Percentiles rank a stretch among this genome's conserved stretches.
Conservation (phyloP, 2,888 invertebrate species). For the Clepsis dumicolana region DNA sequence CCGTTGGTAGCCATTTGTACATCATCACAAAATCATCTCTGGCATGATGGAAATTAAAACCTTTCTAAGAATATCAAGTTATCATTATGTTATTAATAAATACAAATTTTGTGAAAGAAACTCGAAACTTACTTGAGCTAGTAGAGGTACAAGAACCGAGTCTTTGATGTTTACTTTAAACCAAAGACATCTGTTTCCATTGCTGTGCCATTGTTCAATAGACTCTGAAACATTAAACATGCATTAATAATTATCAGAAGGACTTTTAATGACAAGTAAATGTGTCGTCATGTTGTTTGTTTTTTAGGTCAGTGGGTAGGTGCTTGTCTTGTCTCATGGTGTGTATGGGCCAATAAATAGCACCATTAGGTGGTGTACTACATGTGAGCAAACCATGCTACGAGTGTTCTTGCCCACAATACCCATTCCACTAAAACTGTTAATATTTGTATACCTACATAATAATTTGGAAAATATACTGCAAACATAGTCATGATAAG, state of each 20-base stretch:
- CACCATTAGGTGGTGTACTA: too few relatives aligned
- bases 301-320: too few relatives aligned
- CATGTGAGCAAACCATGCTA: too few relatives aligned
- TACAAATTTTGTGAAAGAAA: background rate
- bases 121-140: constrained; percentile 87
- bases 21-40: constrained; percentile 92
- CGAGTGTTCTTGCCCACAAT: too few relatives aligned
- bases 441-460: too few relatives aligned
- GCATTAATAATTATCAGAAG: background rate
- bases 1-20: constrained; percentile 91
- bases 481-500: too few relatives aligned
- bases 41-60: constrained; percentile 96
- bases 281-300: too few relatives aligned
- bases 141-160: constrained; percentile 89
- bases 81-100: constrained; percentile 21
- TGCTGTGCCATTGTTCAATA: constrained; percentile 88
- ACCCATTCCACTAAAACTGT: too few relatives aligned
- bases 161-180: constrained; percentile 90
- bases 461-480: too few relatives aligned
- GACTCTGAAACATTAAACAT: constrained; percentile 86
- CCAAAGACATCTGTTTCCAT: constrained; percentile 91
- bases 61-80: constrained; percentile 85
- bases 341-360: too few relatives aligned
- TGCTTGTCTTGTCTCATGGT: too few relatives aligned
- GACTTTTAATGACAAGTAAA: too few relatives aligned